Conservation (phyloP, 2,797 vertebrate species). For the Mus spretus region DNA sequence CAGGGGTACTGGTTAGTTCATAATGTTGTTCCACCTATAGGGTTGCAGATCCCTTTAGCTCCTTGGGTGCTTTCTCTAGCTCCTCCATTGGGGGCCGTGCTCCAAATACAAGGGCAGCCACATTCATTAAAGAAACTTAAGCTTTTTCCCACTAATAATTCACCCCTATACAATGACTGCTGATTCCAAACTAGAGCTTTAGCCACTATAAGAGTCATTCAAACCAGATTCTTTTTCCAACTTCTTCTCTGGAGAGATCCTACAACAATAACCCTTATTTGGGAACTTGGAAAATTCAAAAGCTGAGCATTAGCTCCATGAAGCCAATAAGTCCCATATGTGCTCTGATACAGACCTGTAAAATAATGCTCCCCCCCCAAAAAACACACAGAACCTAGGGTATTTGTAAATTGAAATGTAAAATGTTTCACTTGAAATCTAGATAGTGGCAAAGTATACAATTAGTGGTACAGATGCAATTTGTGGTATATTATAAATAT, state of each 20-base stretch:
- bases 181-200: conserved; percentile 15
- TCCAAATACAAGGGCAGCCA: too few species aligned
- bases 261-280: conserved; percentile 1
- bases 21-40: too few species aligned
- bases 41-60: too few species aligned
- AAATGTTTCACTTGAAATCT: neutral
- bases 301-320: neutral
- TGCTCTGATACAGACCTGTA: conserved; percentile 25
- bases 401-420: conserved; percentile 53
- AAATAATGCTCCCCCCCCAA: conserved; percentile 37
- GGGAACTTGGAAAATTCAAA: conserved; percentile 22
- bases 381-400: neutral
- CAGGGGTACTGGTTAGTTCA: too few species aligned
- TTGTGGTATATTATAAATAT: conserved; percentile 32
- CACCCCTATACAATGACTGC: neutral
- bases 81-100: too few species aligned
- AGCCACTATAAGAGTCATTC: neutral
- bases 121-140: neutral
- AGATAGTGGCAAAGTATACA: conserved; percentile 12
- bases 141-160: neutral
- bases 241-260: neutral
- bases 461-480: conserved; percentile 2
- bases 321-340: neutral
- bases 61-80: too few species aligned
- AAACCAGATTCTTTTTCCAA: conserved; percentile 16